Evolutionary conservation across 92 coral and sea anemone species (phyloP), one percentile per base, ranked within the genome.

Genomic region (Chrysogorgia sp.): DNA sequence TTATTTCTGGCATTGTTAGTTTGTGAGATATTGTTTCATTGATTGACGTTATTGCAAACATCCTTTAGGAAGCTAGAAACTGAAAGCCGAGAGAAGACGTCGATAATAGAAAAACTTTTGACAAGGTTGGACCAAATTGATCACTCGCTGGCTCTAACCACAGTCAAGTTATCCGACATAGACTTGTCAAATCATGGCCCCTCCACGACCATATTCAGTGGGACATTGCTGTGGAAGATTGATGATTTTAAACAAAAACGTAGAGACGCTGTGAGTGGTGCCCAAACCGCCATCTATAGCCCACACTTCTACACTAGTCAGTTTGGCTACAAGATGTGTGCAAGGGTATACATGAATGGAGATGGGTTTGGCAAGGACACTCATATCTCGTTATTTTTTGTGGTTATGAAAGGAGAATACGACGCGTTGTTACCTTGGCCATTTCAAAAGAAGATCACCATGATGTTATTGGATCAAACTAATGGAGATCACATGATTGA

Each of bases 261-360:
- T 1, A 64, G 55, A 23, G 79, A 72, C 40, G 79, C 79, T 29
- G 37, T 55, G 24, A 72, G 29, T 34, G 79, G 65, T 13, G 79
- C 35, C 45, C 53, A 53, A 50, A 53, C 79, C 3, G 79, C 79
- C 3, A 20, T 72, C 2, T 72, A 72, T 29, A 72, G 79, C 35
- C 79, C 64, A n/a, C 53, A 32, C 33, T 72, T 72, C 43, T 72
- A 72, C 56, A 72, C 50, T 52, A 22, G 30, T 55, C 65, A 72
- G 65, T 72, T 53, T 34, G 79, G 79, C 0, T 71, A 52, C 37
- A 52, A 55, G 34, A 71, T 71, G 78, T 52, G 78, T 52, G 78
- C 64, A 13, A 52, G 58, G 47, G 32, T 71, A 9, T 71, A 71
- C 17, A 34, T 71, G 64, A 71, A 71, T 24, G 78, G 78, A 0